Conservation (phyloP, 2,113 vertebrate species). For the Phaetusa simplex region DNA sequence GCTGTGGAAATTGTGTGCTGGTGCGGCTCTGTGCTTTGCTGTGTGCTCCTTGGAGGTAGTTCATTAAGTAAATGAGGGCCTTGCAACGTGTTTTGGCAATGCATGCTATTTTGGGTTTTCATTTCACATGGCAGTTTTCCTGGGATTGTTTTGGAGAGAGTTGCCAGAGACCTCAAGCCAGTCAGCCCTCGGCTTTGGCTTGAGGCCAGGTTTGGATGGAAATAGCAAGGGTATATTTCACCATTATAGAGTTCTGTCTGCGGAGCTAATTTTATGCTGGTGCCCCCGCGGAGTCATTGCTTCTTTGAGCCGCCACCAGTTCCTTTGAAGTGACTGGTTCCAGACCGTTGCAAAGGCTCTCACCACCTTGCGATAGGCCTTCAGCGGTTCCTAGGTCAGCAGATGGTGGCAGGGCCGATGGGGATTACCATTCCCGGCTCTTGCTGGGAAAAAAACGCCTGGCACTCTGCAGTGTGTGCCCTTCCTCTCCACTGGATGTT, state of each 20-base stretch:
- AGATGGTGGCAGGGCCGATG: not conserved
- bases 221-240: not conserved
- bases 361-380: not conserved
- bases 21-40: not conserved
- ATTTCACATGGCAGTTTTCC: not conserved
- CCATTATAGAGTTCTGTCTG: not conserved
- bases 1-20: not conserved
- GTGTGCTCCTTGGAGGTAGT: not conserved
- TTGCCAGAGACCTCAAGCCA: not conserved
- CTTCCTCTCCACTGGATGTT: not conserved
- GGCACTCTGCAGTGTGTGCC: not conserved
- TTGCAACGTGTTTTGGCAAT: not conserved
- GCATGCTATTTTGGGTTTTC: not conserved
- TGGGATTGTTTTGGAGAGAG: constrained; percentile 30
- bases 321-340: not conserved
- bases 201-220: not conserved
- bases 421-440: not conserved
- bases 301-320: not conserved
- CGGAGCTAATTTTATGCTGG: not conserved
- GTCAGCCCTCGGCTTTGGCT: not conserved
- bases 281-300: not conserved
- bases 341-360: not conserved
- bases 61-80: constrained; percentile 33
- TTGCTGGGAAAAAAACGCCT: not conserved
- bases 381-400: not conserved